phyloP scores from a whole-genome alignment of 1,140 invertebrate species.

The Drosophila ohnishii region DNA sequence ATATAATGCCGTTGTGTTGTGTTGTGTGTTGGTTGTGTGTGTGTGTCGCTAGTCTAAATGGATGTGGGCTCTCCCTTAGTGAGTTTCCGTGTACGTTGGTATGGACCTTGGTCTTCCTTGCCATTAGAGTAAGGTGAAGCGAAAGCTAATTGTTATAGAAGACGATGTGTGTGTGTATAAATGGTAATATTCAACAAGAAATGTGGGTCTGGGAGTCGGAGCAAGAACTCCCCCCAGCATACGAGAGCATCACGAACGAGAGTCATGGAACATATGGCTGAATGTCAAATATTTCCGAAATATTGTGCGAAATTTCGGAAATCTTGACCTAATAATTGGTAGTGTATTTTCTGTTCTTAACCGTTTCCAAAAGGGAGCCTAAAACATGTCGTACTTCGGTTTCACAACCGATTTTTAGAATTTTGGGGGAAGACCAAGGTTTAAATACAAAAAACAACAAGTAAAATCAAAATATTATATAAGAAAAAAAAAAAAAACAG shows the following conservation, averaged over 20 bases:
- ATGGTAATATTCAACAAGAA: background rate
- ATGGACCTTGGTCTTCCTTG: constrained; percentile 27
- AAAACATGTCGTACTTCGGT: too few species aligned
- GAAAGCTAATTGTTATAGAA: background rate
- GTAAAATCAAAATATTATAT: constrained; percentile 5
- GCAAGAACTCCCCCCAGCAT: too few species aligned
- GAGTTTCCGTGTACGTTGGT: constrained; percentile 6
- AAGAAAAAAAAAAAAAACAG: background rate
- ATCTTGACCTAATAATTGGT: background rate
- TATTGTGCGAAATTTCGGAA: background rate
- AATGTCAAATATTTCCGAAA: background rate
- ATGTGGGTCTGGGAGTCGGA: background rate
- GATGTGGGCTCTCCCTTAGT: background rate
- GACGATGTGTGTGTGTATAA: background rate
- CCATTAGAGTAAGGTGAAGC: too few species aligned
- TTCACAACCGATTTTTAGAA: too few species aligned
- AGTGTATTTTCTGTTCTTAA: too few species aligned
- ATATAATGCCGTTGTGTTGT: constrained; percentile 24
- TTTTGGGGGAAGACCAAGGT: constrained; percentile 26
- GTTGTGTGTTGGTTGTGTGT: constrained; percentile 14
- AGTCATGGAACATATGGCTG: too few species aligned
- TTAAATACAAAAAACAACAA: constrained; percentile 23
- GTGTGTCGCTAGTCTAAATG: constrained; percentile 6
- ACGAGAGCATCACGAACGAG: too few species aligned
- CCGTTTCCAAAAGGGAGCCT: too few species aligned